These are phyloP conservation scores for Zalophus californianus DNA, from an alignment of 2,797 vertebrate species.

Conservation along the genomic window DNA sequence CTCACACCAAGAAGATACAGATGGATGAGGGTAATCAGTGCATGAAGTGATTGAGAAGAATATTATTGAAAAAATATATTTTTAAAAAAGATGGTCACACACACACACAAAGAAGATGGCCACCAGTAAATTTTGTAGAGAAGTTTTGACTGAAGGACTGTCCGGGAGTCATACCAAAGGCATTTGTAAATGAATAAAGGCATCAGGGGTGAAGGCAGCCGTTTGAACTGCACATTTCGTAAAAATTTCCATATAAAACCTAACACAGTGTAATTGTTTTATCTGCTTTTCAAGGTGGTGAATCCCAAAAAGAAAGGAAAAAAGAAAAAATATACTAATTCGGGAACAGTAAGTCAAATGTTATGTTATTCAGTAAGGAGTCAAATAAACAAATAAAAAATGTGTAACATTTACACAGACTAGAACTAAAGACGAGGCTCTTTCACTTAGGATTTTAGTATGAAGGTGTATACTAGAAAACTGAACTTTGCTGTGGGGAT, in stretches of 20 bases:
- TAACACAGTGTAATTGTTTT: constrained; percentile 63
- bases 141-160: not conserved
- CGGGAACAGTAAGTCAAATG: constrained; percentile 95
- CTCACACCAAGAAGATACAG: not conserved
- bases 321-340: constrained; percentile 99
- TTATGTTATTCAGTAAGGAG: constrained; percentile 17
- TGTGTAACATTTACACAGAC: not conserved
- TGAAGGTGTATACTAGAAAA: not conserved
- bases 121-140: not conserved
- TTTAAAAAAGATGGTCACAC: not conserved
- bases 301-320: constrained; percentile 98
- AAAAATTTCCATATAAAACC: not conserved
- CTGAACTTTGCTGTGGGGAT: not conserved
- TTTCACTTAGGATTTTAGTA: constrained; percentile 13
- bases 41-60: not conserved
- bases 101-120: not conserved
- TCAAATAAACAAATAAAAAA: not conserved
- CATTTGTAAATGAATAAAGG: not conserved
- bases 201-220: not conserved
- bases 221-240: not conserved
- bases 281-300: constrained; percentile 92
- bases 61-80: not conserved
- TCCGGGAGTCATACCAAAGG: not conserved
- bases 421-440: not conserved
- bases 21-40: not conserved